Percentiles rank a stretch among this genome's conserved stretches.
Evolutionary conservation across 2,113 vertebrate genomes (phyloP).

Genomic region (Thunnus thynnus): DNA sequence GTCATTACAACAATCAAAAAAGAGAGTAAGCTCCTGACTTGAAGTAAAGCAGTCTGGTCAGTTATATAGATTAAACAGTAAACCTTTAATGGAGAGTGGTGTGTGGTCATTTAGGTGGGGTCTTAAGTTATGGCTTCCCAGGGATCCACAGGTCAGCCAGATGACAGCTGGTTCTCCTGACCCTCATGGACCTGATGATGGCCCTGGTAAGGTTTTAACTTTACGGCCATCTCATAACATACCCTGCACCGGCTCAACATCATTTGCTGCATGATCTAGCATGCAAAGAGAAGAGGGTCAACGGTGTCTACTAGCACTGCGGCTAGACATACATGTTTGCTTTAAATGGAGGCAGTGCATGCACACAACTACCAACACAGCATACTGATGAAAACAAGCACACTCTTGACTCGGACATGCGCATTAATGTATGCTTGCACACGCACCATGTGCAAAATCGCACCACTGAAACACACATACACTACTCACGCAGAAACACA

Average conservation of each 20-base stretch:
- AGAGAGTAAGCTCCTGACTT: constrained; percentile 34
- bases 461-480: constrained; percentile 12
- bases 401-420: constrained; percentile 37
- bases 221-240: constrained; percentile 52
- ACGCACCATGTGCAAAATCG: background rate
- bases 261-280: constrained; percentile 50
- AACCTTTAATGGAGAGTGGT: constrained; percentile 69
- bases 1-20: constrained; percentile 50
- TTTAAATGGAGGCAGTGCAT: constrained; percentile 42
- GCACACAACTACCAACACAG: constrained; percentile 31
- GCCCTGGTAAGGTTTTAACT: constrained; percentile 18
- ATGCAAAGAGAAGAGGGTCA: constrained; percentile 20
- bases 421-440: constrained; percentile 15
- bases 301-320: background rate
- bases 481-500: constrained; percentile 22
- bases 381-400: constrained; percentile 53
- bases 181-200: constrained; percentile 33
- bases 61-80: constrained; percentile 78
- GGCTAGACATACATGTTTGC: constrained; percentile 57
- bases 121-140: constrained; percentile 55
- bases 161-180: constrained; percentile 46
- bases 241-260: constrained; percentile 14
- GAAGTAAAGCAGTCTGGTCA: constrained; percentile 53
- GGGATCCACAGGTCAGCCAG: constrained; percentile 70
- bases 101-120: constrained; percentile 45